Base-by-base conservation (phyloP, 1,140 invertebrate genomes). In the Bilobella aurantiaca region DNA sequence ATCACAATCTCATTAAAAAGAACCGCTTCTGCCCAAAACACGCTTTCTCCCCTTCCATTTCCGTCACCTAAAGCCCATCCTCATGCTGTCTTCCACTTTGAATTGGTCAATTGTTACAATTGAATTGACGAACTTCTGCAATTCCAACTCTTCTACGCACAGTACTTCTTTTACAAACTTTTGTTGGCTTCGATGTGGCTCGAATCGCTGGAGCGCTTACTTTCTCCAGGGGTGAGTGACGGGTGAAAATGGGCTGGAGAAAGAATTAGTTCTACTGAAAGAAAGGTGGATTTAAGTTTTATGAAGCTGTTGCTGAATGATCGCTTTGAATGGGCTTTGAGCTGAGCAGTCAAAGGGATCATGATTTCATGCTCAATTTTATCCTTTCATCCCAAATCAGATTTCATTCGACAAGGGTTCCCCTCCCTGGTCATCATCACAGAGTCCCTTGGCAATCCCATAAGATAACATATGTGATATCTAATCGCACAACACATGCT, bases 341-440 rank as follows among this genome's bases (percentile, higher is more conserved):
- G 31, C 31, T 65, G 58, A 46, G 27, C 58, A 58, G 57, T 65
- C 63, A 29, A 27, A n/a, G 61, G 34, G 34, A 42, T 42, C 34
- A 65, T 60, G 31, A 65, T 65, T 65, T 65, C 64, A 65, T 65
- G 64, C 64, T 65, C 64, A 65, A 65, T 65, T 65, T 60, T 65
- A 60, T 34, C 58, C 58, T 57, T 42, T 65, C 59, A 37, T 65
- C 34, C 30, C 34, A 42, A 37, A 65, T 59, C 64, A 58, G 59
- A 65, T 65, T 58, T 23, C 27, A 60, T 65, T 60, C 21, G 61
- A 63, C 46, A 42, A 47, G 37, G 61, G 29, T 63, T 42, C 61
- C 28, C 12, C 28, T 16, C 21, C 49, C 42, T 2, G 27, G n/a
- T n/a, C 12, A 27, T 29, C 28, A 63, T 53, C 23, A 25, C 31